Base-by-base conservation (phyloP, 2,888 invertebrate species). In the Empis stercorea region DNA sequence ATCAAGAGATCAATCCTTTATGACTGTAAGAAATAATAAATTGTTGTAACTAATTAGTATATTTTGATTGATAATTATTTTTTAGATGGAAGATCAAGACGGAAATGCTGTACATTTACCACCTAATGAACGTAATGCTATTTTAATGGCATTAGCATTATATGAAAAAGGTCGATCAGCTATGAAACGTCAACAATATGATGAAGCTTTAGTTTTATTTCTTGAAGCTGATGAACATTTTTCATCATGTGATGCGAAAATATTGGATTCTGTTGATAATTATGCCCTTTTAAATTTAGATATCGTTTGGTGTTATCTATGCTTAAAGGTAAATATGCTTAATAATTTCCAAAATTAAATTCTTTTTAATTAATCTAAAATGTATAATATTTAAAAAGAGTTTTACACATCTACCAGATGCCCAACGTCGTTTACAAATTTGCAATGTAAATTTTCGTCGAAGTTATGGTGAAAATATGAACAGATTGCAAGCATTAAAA, bases 241-340 rank as follows among this genome's bases (percentile, higher is more conserved):
- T 59, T 75, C 74, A 75, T 55, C 56, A 0, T 68, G 68, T 46
- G 56, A 63, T 44, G 65, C 68, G 0, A 57, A 61, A 17, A 61
- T 67, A 44, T 70, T 89, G 30, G 73, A 79, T 48, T 67, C 75
- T 0, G 87, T 87, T 10, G 89, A 89, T 68, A 91, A 91, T 68
- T 86, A 81, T 68, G 89, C 84, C 0, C 72, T 88, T 6, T 72
- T 89, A 30, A 87, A 87, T 66, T 70, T 91, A 59, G 89, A 91
- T 67, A 82, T 89, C 52, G 81, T 86, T n/a, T 91, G 91, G 89
- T 87, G 88, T 65, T 89, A 89, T 70, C 73, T 88, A 45, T 80
- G 81, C 58, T 73, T 91, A 20, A 66, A 66, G 53, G 62, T 62
- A 46, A 42, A n/a, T n/a, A n/a, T n/a, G n/a, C n/a, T n/a, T n/a